These are phyloP conservation scores for Argyrosomus japonicus DNA, from an alignment of 2,113 vertebrate genomes.

Conservation along the genomic window DNA sequence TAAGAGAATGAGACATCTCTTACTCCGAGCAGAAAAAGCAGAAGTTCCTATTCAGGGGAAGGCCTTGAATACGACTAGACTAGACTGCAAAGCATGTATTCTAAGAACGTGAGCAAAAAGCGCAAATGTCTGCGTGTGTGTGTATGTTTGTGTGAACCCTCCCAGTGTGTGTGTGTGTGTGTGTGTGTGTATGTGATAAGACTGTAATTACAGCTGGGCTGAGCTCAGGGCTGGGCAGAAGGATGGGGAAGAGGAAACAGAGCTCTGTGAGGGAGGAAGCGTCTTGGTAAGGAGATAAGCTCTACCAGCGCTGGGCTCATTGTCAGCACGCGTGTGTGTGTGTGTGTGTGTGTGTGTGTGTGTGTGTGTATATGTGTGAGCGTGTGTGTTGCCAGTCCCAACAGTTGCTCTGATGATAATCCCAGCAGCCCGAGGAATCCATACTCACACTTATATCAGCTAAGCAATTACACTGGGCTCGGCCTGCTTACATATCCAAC, in stretches of 20 bases:
- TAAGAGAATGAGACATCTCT: slow-evolving; percentile 53
- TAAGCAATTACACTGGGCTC: slow-evolving; percentile 78
- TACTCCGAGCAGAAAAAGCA: slow-evolving; percentile 56
- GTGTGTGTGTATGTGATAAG: slow-evolving; percentile 76
- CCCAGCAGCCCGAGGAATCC: slow-evolving; percentile 76
- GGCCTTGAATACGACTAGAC: slow-evolving; percentile 60
- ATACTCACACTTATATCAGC: slow-evolving; percentile 75
- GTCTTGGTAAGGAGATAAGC: slow-evolving; percentile 83
- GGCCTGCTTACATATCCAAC: slow-evolving; percentile 68
- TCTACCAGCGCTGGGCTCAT: slow-evolving; percentile 73
- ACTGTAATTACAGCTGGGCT: slow-evolving; percentile 82
- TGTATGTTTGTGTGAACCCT: slow-evolving; percentile 63
- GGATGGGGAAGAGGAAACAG: slow-evolving; percentile 80
- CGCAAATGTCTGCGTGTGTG: slow-evolving; percentile 58
- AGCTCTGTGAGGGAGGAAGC: slow-evolving; percentile 80
- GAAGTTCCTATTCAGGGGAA: slow-evolving; percentile 66
- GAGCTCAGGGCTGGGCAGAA: slow-evolving; percentile 78
- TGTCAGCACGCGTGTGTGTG: too few relatives aligned
- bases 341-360: slow-evolving; percentile 45
- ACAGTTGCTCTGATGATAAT: slow-evolving; percentile 82
- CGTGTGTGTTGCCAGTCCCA: slow-evolving; percentile 66
- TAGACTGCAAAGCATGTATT: slow-evolving; percentile 53
- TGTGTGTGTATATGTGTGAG: slow-evolving; percentile 52
- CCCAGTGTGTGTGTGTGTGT: slow-evolving; percentile 63
- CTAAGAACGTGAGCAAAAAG: slow-evolving; percentile 62